phyloP scores from a whole-genome alignment of 2,888 invertebrate species.

The Eupithecia insigniata region DNA sequence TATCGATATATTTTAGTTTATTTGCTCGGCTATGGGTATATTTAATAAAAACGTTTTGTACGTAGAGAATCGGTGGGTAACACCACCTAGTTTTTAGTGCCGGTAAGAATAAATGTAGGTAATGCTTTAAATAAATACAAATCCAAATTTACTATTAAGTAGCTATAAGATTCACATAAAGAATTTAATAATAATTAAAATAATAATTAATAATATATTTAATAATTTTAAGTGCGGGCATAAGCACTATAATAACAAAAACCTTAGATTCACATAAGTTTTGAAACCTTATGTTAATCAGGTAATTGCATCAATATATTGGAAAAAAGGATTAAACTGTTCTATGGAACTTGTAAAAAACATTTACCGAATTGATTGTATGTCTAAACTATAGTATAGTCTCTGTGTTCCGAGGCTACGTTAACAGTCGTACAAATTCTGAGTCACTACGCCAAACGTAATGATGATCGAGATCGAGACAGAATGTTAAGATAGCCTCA shows the following conservation, averaged over 20 bases:
- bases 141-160: no score
- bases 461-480: constrained; percentile 10
- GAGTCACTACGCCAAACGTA: constrained; percentile 4
- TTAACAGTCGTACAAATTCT: constrained; percentile 7
- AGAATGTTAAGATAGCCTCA: constrained; percentile 28
- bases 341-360: not conserved
- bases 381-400: not conserved
- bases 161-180: no score
- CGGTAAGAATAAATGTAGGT: no score
- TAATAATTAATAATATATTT: no score
- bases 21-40: not conserved
- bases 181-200: no score
- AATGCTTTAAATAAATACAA: no score
- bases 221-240: no score
- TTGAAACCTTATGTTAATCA: not conserved
- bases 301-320: not conserved
- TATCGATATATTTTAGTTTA: not conserved
- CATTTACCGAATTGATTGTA: not conserved
- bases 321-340: not conserved
- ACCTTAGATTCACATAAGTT: no score
- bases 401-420: not conserved
- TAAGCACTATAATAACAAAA: no score
- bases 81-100: not conserved
- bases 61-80: not conserved
- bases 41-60: not conserved